phyloP scores from a whole-genome alignment of 2,888 invertebrate species.

The Watsonalla binaria region DNA sequence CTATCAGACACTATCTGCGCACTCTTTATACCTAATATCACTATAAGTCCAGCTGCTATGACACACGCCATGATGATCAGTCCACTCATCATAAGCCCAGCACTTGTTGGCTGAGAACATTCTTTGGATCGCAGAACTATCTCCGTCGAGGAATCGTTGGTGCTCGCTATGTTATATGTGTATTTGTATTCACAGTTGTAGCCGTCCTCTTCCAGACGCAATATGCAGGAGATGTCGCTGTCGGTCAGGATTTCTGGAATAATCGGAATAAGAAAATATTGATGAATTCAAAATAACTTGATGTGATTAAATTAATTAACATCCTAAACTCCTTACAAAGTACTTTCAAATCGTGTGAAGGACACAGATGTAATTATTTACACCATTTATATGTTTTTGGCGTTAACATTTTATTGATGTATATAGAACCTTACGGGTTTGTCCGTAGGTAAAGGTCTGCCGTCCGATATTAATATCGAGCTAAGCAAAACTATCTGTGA shows the following conservation, averaged over 20 bases:
- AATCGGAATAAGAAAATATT: background rate
- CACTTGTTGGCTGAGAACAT: constrained; percentile 56
- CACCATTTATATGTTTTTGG: too few relatives aligned
- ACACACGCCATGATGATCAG: constrained; percentile 65
- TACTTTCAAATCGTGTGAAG: too few relatives aligned
- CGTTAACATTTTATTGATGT: too few relatives aligned
- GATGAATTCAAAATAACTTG: too few relatives aligned
- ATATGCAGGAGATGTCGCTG: constrained; percentile 50
- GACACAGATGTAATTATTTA: too few relatives aligned
- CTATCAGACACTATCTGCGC: constrained; percentile 70
- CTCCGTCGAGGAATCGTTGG: constrained; percentile 45
- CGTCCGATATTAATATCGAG: too few relatives aligned
- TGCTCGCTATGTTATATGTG: constrained; percentile 48
- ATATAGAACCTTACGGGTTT: too few relatives aligned
- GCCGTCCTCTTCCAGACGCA: constrained; percentile 43
- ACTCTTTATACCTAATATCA: constrained; percentile 57
- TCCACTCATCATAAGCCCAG: constrained; percentile 50
- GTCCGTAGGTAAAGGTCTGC: too few relatives aligned
- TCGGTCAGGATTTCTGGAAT: constrained; percentile 34
- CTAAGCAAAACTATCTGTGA: too few relatives aligned
- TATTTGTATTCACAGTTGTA: constrained; percentile 63
- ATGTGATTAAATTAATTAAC: too few relatives aligned
- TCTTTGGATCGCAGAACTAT: constrained; percentile 53
- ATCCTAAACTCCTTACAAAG: too few relatives aligned
- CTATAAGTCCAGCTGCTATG: constrained; percentile 62